phyloP scores from a whole-genome alignment of 2,888 invertebrate genomes.

The Clitarchus hookeri region DNA sequence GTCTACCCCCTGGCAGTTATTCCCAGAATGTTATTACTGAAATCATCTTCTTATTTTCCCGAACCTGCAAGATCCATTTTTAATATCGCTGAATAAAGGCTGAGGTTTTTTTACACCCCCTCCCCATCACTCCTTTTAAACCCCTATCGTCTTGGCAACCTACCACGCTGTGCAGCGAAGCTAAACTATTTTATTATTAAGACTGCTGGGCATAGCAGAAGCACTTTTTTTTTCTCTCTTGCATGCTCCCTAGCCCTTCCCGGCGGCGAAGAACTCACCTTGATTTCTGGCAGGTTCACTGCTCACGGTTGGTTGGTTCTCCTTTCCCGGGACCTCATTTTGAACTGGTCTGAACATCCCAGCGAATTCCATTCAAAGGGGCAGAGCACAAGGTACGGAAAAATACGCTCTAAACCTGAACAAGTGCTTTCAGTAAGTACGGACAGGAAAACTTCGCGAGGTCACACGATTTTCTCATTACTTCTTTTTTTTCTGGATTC shows the following conservation, averaged over 20 bases:
- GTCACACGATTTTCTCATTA: too few species aligned
- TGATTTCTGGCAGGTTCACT: background rate
- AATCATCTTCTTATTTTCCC: constrained; percentile 22
- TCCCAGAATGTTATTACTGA: constrained; percentile 25
- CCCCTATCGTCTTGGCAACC: background rate
- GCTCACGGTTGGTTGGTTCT: background rate
- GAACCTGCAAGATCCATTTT: constrained; percentile 19
- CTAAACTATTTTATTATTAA: constrained; percentile 24
- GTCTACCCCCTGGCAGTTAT: constrained; percentile 19
- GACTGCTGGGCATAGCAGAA: constrained; percentile 20
- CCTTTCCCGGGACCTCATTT: too few species aligned
- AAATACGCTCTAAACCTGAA: too few species aligned
- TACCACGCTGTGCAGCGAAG: background rate
- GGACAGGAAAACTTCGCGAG: too few species aligned
- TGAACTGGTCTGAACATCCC: too few species aligned
- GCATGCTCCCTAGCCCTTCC: background rate
- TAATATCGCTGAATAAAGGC: constrained; percentile 26
- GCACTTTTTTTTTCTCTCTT: background rate
- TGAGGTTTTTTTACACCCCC: background rate
- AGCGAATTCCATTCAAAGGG: too few species aligned
- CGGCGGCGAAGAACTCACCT: background rate
- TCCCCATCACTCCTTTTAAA: background rate
- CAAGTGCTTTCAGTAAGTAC: too few species aligned
- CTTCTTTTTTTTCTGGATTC: too few species aligned
- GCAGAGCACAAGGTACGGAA: too few species aligned